Base-by-base conservation (phyloP, 2,797 vertebrate species). In the Lepidocolaptes lacrymiger region DNA sequence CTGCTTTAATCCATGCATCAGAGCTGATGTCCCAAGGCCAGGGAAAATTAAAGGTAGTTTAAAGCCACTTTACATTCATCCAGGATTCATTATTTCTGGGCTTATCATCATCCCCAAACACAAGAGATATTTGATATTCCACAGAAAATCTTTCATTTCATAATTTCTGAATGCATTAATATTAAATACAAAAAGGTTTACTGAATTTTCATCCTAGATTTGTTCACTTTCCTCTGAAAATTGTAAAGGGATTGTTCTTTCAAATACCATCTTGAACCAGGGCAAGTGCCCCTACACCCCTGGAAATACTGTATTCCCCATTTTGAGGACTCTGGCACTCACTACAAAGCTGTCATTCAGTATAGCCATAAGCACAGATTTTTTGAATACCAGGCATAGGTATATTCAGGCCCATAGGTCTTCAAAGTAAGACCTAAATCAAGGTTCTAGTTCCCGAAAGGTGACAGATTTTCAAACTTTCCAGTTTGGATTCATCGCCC, bases 281-380 rank as follows among this genome's bases (percentile, higher is more conserved):
- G 23, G 30, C 2, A 2, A 75, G 69, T 46, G 15, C 12, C 55
- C 26, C 32, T 55, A 23, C 39, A 39, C 54, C 85, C 58, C 71
- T 54, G 43, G 16, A 81, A 79, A 32, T 26, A 56, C 48, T 12
- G 1, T 41, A 73, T 61, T 77, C 37, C 55, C 41, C 44, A 71
- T 71, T 73, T 52, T 44, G 41, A 91, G 71, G 62, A 32, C 64
- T 58, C 49, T 54, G 34, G 72, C 44, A 48, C 32, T 71, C 41
- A 28, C 37, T 54, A 89, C 67, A 89, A 92, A 85, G 88, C 74
- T 91, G 19, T 34, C 55, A 83, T 80, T 95, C 77, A 87, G 37
- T 16, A 43, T 8, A 67, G 39, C 52, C 74, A n/a, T 19, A 85
- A 85, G 63, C 36, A 85, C 7, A 30, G 8, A 27, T 68, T 46